Evolutionary conservation across 37 sponge, comb jelly and placozoan species (phyloP).

Genomic region (Dysidea cf. avara): DNA sequence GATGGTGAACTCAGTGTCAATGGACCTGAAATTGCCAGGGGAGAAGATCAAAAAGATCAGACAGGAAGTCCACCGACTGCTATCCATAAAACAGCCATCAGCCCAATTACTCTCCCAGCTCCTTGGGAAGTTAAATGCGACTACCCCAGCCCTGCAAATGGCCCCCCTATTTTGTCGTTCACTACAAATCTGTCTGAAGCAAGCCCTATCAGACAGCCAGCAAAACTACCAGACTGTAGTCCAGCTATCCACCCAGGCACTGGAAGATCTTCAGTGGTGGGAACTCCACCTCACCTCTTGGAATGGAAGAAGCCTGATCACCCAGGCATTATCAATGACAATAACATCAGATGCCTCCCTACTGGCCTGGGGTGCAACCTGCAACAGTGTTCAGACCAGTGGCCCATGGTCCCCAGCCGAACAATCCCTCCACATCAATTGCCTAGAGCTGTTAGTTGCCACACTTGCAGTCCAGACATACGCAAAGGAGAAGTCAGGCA

Average conservation of each 20-base stretch:
- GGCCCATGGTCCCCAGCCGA: constrained; percentile 56
- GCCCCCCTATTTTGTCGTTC: constrained; percentile 41
- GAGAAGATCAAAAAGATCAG: constrained; percentile 23
- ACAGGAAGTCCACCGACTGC: constrained; percentile 7
- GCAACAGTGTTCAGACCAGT: constrained; percentile 30
- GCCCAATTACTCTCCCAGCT: constrained; percentile 16
- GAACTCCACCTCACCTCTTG: constrained; percentile 20
- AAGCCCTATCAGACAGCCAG: constrained; percentile 3
- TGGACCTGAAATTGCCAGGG: constrained; percentile 29
- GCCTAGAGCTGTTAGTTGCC: constrained; percentile 52
- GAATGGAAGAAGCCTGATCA: constrained; percentile 29
- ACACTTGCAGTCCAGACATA: constrained; percentile 41
- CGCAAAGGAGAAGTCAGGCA: constrained; percentile 16
- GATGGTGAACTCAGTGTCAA: constrained; percentile 14
- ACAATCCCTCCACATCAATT: constrained; percentile 49
- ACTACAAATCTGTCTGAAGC: constrained; percentile 15
- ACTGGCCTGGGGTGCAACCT: constrained; percentile 43
- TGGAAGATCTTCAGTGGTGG: constrained; percentile 42
- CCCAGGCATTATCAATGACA: neutral
- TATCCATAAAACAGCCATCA: neutral
- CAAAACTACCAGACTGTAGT: constrained; percentile 7
- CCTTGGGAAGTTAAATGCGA: constrained; percentile 22
- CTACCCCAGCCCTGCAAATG: constrained; percentile 19
- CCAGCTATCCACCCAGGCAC: neutral
- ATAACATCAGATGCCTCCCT: constrained; percentile 52